These are phyloP conservation scores for Trissolcus japonicus DNA, from an alignment of 2,888 invertebrate genomes.

Conservation along the genomic window DNA sequence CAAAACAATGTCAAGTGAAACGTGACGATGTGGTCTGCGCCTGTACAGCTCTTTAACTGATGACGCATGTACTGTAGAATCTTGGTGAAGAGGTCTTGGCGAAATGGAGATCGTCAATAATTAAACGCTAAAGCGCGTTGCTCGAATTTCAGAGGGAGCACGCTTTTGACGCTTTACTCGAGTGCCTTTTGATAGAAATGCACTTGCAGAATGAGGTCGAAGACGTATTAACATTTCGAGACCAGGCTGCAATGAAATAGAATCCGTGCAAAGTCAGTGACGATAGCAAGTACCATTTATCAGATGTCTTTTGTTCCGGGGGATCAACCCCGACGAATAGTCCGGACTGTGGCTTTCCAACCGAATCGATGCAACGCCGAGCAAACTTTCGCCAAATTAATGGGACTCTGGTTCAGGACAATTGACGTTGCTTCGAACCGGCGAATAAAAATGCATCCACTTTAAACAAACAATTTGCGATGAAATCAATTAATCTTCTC, in stretches of 20 bases:
- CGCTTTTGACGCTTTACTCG: conserved; percentile 44
- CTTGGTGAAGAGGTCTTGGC: conserved; percentile 42
- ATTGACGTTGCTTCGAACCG: too few relatives aligned
- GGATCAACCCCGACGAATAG: conserved; percentile 3
- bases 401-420: too few relatives aligned
- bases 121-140: conserved; percentile 60
- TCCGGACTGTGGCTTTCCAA: not conserved
- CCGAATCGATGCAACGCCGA: not conserved
- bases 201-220: conserved; percentile 62
- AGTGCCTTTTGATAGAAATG: conserved; percentile 50
- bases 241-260: conserved; percentile 16
- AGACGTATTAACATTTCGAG: conserved; percentile 62
- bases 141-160: conserved; percentile 55
- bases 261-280: conserved; percentile 15
- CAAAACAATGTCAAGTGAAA: conserved; percentile 28
- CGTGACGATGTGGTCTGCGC: conserved; percentile 12
- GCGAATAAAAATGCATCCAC: too few relatives aligned
- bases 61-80: conserved; percentile 40
- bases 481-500: too few relatives aligned
- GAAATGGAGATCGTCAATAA: conserved; percentile 55
- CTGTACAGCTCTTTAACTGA: conserved; percentile 31
- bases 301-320: conserved; percentile 13
- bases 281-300: conserved; percentile 21
- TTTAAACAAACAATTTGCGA: too few relatives aligned
- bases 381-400: too few relatives aligned